A percentile compares a stretch with the other conserved stretches of the same genome.
phyloP scores from a whole-genome alignment of 2,797 vertebrate species.

The Gambusia yucatana region DNA sequence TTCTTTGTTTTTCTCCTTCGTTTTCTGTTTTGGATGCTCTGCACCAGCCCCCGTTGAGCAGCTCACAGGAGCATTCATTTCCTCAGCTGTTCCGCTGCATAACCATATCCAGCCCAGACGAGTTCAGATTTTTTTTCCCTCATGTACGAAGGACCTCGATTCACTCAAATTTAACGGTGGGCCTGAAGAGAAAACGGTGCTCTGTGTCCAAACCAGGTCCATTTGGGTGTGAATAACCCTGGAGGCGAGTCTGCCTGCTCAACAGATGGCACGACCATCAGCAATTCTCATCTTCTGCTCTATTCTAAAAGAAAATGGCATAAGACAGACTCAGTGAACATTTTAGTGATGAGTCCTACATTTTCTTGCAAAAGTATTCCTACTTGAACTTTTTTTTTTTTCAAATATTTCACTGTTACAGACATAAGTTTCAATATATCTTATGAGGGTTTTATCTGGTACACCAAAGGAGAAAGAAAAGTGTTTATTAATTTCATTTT shows the following conservation, averaged over 20 bases:
- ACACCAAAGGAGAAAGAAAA: not conserved
- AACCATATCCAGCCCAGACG: slow-evolving; percentile 45
- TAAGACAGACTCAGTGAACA: slow-evolving; percentile 22
- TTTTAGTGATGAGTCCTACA: not conserved
- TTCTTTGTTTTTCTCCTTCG: slow-evolving; percentile 29
- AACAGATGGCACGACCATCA: slow-evolving; percentile 75
- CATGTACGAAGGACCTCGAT: slow-evolving; percentile 30
- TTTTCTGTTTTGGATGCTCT: slow-evolving; percentile 47
- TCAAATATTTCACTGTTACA: not conserved
- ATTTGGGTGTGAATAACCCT: slow-evolving; percentile 58
- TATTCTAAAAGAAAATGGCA: slow-evolving; percentile 42
- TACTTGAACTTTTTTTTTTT: not conserved
- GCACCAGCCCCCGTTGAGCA: slow-evolving; percentile 47
- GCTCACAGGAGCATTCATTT: slow-evolving; percentile 49
- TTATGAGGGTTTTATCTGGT: not conserved
- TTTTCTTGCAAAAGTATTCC: not conserved
- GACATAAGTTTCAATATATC: not conserved
- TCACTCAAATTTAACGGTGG: slow-evolving; percentile 19
- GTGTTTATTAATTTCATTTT: too few species aligned
- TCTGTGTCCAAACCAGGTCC: slow-evolving; percentile 54
- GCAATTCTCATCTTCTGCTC: slow-evolving; percentile 54
- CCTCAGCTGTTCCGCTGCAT: slow-evolving; percentile 44
- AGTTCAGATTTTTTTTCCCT: slow-evolving; percentile 34
- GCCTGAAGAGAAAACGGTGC: slow-evolving; percentile 43
- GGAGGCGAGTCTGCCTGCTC: slow-evolving; percentile 73